Evolutionary conservation across 1,140 invertebrate species (phyloP).

Genomic region (Orius laevigatus): DNA sequence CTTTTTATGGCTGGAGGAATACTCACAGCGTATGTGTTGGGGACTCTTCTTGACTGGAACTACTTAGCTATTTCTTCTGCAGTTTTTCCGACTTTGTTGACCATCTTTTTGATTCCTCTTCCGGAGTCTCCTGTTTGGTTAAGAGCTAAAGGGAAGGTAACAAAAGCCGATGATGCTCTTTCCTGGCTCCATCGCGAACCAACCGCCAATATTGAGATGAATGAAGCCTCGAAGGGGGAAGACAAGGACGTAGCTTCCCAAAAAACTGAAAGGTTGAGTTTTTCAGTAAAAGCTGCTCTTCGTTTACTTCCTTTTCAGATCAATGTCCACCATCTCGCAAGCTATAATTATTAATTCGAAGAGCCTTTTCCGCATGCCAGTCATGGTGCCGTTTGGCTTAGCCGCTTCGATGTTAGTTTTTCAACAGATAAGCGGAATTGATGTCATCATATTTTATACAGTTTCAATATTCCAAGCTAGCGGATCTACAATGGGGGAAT

Average conservation of each 20-base stretch:
- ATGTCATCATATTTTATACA: conserved; percentile 52
- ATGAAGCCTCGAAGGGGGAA: conserved; percentile 11
- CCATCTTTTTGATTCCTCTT: conserved; percentile 32
- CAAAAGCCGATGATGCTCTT: conserved; percentile 29
- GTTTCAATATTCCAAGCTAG: conserved; percentile 43
- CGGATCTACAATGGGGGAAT: conserved; percentile 36
- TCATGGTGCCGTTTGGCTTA: conserved; percentile 26
- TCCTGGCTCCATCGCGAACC: conserved; percentile 29
- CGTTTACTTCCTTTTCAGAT: background rate
- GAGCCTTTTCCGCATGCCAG: conserved; percentile 9
- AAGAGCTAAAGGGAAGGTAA: conserved; percentile 28
- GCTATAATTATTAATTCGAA: no score
- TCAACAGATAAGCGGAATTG: conserved; percentile 48
- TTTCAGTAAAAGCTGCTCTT: background rate
- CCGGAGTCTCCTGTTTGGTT: conserved; percentile 42
- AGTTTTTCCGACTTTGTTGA: conserved; percentile 27
- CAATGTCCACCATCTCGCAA: background rate
- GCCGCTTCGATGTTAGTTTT: conserved; percentile 36
- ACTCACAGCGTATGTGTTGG: conserved; percentile 38
- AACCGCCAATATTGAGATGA: conserved; percentile 10
- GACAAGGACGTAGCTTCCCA: background rate
- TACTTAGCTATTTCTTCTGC: conserved; percentile 33
- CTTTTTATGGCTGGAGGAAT: conserved; percentile 45
- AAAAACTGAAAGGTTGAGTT: conserved; percentile 1
- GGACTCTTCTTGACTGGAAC: conserved; percentile 39